phyloP scores from a whole-genome alignment of 2,888 invertebrate species.

The Acleris laterana region DNA sequence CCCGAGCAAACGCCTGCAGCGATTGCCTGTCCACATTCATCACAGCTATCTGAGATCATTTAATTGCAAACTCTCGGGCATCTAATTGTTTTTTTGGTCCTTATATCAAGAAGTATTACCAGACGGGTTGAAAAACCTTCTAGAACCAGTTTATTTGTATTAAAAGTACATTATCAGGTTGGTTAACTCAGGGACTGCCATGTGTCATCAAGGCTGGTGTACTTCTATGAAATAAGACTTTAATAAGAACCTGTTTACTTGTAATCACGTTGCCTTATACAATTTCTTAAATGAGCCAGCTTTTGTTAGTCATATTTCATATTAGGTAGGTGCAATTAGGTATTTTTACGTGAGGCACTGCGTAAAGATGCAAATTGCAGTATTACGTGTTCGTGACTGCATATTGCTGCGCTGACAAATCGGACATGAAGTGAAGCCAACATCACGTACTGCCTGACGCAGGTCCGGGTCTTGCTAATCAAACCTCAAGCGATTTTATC shows the following conservation, averaged over 20 bases:
- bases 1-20: conserved; percentile 18
- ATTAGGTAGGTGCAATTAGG: too few relatives aligned
- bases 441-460: conserved; percentile 15
- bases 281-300: too few relatives aligned
- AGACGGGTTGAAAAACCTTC: conserved; percentile 2
- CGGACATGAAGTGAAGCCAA: conserved; percentile 23
- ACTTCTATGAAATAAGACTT: not conserved
- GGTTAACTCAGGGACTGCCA: not conserved
- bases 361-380: conserved; percentile 16
- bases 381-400: conserved; percentile 24
- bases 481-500: not conserved
- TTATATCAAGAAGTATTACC: conserved; percentile 2
- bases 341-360: not conserved
- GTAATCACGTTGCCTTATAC: too few relatives aligned
- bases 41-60: conserved; percentile 35
- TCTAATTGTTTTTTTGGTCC: conserved; percentile 17
- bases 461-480: conserved; percentile 3
- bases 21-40: conserved; percentile 26
- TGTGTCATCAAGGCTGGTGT: not conserved
- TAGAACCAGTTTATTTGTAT: conserved; percentile 19
- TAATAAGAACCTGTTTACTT: conserved; percentile 3
- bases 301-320: too few relatives aligned
- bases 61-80: conserved; percentile 35
- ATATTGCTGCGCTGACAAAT: conserved; percentile 10
- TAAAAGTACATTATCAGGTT: not conserved